Conservation (phyloP, 2,113 vertebrate genomes). For the Acinonyx jubatus region DNA sequence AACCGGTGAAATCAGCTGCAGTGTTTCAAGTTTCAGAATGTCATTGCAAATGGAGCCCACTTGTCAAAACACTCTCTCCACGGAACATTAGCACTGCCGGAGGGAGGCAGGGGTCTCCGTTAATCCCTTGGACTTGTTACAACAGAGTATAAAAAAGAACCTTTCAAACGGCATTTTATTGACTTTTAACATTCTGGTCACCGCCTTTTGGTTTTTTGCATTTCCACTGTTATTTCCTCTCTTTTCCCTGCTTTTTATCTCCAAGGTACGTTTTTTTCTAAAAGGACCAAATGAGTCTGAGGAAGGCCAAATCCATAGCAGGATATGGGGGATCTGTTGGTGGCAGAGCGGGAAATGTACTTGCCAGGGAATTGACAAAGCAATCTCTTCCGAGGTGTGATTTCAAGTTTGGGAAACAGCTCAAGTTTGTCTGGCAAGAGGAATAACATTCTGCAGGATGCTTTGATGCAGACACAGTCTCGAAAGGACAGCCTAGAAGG, state of each 20-base stretch:
- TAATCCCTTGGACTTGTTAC: background rate
- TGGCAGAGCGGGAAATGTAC: background rate
- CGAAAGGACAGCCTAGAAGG: background rate
- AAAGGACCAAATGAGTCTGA: background rate
- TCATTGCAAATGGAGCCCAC: background rate
- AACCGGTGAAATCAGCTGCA: fast-evolving
- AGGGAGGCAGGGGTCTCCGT: no score
- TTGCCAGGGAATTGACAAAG: background rate
- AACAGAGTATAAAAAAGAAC: background rate
- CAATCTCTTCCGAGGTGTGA: background rate
- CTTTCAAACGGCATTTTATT: background rate
- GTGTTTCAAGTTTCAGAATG: background rate
- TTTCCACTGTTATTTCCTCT: conserved; percentile 15
- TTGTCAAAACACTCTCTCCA: background rate
- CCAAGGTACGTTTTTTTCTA: background rate
- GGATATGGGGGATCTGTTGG: background rate
- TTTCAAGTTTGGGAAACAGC: background rate
- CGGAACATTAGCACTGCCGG: background rate
- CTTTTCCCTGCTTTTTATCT: background rate
- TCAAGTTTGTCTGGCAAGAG: background rate
- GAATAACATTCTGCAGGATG: background rate
- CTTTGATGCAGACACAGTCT: background rate
- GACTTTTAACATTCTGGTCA: background rate
- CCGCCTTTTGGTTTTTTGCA: background rate
- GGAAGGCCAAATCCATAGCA: background rate